These are phyloP conservation scores for Eupithecia abbreviata DNA, from an alignment of 2,888 invertebrate species.

Conservation along the genomic window DNA sequence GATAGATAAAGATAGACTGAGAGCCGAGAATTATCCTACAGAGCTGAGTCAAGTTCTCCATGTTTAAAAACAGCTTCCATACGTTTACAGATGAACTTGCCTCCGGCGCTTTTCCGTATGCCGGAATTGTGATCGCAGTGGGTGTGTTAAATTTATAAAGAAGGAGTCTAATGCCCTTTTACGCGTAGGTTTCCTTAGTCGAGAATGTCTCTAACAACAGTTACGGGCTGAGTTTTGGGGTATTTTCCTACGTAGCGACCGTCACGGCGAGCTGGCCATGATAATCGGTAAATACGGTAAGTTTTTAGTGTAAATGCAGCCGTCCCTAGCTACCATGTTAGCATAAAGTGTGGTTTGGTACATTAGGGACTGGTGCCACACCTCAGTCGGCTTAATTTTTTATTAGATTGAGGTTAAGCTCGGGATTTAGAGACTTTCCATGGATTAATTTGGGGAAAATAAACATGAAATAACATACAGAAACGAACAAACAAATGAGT, in stretches of 20 bases:
- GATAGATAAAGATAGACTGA: too few relatives aligned
- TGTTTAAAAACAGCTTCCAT: neutral
- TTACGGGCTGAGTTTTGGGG: neutral
- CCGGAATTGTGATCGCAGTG: neutral
- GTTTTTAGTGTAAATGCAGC: slow-evolving; percentile 11
- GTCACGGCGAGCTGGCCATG: neutral
- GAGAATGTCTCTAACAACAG: neutral
- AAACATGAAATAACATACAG: neutral
- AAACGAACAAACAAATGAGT: neutral
- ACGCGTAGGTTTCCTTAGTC: neutral
- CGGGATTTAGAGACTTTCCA: slow-evolving; percentile 30
- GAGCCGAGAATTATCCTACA: neutral
- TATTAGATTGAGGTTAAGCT: slow-evolving; percentile 39
- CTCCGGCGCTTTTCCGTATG: too few relatives aligned
- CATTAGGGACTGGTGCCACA: slow-evolving; percentile 35
- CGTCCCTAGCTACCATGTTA: slow-evolving; percentile 30
- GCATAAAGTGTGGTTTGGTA: slow-evolving; percentile 39
- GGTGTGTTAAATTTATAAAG: neutral
- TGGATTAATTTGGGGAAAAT: neutral
- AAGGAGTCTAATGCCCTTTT: neutral
- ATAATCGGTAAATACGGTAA: neutral
- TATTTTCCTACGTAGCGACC: neutral
- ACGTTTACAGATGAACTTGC: neutral
- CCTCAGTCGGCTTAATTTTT: slow-evolving; percentile 42
- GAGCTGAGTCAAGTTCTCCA: neutral